Percentiles rank a stretch among this genome's conserved stretches.
These are phyloP conservation scores for Champsocephalus esox DNA, from an alignment of 2,797 vertebrate genomes.

Conservation along the genomic window DNA sequence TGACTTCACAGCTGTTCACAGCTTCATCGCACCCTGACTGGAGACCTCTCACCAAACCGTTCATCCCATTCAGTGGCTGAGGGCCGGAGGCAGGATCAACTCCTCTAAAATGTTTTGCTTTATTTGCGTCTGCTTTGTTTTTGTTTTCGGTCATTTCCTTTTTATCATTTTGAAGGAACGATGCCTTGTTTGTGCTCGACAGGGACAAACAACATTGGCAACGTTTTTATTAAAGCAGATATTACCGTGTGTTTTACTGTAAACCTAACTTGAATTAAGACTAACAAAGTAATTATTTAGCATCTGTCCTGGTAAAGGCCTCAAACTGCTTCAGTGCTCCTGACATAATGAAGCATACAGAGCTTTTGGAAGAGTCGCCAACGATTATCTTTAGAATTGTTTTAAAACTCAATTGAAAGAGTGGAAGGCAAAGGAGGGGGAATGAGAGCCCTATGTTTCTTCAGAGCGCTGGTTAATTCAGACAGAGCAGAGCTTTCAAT, in stretches of 20 bases:
- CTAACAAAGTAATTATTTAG: conserved; percentile 67
- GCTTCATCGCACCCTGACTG: conserved; percentile 92
- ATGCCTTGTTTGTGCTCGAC: conserved; percentile 25
- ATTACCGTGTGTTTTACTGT: conserved; percentile 15
- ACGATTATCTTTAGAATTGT: conserved; percentile 82
- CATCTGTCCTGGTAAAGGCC: conserved; percentile 62
- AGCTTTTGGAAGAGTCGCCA: conserved; percentile 49
- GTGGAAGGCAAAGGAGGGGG: conserved; percentile 50
- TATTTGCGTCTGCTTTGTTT: conserved; percentile 11
- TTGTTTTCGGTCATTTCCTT: conserved; percentile 21
- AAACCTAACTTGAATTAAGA: conserved; percentile 57
- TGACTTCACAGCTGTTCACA: conserved; percentile 98
- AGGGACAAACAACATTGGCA: conserved; percentile 35
- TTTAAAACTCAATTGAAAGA: conserved; percentile 82
- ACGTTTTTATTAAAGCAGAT: conserved; percentile 46
- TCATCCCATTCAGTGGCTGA: conserved; percentile 83
- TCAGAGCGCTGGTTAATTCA: conserved; percentile 76
- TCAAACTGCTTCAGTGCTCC: conserved; percentile 50
- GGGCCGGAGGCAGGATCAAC: conserved; percentile 18
- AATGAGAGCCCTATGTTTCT: conserved; percentile 61
- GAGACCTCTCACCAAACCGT: conserved; percentile 84
- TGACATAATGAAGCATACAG: conserved; percentile 52
- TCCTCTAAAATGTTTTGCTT: conserved; percentile 4
- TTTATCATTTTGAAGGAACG: conserved; percentile 18
- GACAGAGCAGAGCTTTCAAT: conserved; percentile 78